phyloP scores from a whole-genome alignment of 2,888 invertebrate genomes.

The Diaphora mendica region DNA sequence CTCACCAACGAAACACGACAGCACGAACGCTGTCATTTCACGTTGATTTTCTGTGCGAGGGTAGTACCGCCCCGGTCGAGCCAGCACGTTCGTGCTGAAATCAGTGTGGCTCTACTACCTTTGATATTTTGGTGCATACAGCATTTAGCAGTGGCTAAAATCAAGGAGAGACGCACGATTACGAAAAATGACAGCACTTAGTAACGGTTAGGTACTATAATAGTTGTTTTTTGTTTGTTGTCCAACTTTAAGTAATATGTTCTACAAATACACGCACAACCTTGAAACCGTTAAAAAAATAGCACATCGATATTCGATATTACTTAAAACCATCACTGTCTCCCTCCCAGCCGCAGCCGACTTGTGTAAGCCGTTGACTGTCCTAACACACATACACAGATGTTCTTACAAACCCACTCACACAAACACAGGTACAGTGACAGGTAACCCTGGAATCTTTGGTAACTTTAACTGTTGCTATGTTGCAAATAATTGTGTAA shows the following conservation, averaged over 20 bases:
- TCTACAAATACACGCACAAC: not conserved
- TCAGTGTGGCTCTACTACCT: no score
- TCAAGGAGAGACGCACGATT: not conserved
- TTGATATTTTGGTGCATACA: no score
- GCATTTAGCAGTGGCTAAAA: no score
- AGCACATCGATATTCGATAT: conserved; percentile 1
- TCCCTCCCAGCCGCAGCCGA: not conserved
- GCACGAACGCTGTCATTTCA: no score
- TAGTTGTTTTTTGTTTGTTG: not conserved
- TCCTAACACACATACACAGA: conserved; percentile 8
- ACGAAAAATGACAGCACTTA: not conserved
- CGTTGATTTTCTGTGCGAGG: no score
- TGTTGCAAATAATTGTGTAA: not conserved
- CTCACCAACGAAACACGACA: no score
- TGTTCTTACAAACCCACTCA: not conserved
- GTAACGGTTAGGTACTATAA: no score
- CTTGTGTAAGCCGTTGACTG: conserved; percentile 12
- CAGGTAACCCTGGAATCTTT: conserved; percentile 15
- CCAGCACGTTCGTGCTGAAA: no score
- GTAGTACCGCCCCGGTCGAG: no score
- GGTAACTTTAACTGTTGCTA: conserved; percentile 5
- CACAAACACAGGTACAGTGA: not conserved
- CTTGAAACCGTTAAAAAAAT: not conserved
- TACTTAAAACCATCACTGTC: conserved; percentile 5
- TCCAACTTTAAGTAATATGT: not conserved